These are phyloP conservation scores for Lasioglossum oenotherae DNA, from an alignment of 2,888 invertebrate genomes.

Conservation along the genomic window DNA sequence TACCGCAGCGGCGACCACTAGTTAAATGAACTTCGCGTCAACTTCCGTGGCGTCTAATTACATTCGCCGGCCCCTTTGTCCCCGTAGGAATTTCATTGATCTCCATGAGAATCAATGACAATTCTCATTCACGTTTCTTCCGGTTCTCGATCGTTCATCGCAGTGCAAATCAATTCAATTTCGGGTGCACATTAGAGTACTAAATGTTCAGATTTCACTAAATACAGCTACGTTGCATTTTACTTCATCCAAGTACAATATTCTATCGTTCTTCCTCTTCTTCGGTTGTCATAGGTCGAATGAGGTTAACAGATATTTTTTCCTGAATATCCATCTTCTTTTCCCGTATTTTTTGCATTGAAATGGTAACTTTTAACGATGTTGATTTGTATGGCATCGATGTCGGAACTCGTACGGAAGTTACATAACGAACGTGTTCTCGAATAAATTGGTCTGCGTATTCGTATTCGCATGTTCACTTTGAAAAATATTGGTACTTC, in stretches of 20 bases:
- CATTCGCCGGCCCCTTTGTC: conserved; percentile 31
- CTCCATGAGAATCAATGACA: not conserved
- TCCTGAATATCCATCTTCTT: not conserved
- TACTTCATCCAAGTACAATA: not conserved
- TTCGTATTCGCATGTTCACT: not conserved
- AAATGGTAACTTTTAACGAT: not conserved
- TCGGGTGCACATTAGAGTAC: not conserved
- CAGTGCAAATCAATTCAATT: not conserved
- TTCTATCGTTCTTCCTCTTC: not conserved
- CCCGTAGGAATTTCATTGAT: conserved; percentile 33
- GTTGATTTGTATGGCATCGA: not conserved
- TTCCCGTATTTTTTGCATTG: not conserved
- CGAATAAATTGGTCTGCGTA: not conserved
- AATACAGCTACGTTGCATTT: not conserved
- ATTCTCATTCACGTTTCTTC: not conserved
- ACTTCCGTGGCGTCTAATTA: conserved; percentile 56
- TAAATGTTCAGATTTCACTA: not conserved
- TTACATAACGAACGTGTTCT: not conserved
- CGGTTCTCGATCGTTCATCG: not conserved
- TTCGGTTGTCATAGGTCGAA: not conserved
- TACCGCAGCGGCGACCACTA: conserved; percentile 18
- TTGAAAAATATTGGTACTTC: not conserved
- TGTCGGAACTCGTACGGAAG: not conserved
- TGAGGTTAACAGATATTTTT: not conserved
- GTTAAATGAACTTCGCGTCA: conserved; percentile 50